Evolutionary conservation across 2,888 invertebrate species (phyloP), one percentile per base, ranked within the genome.

Genomic region (Corbicula japonica): DNA sequence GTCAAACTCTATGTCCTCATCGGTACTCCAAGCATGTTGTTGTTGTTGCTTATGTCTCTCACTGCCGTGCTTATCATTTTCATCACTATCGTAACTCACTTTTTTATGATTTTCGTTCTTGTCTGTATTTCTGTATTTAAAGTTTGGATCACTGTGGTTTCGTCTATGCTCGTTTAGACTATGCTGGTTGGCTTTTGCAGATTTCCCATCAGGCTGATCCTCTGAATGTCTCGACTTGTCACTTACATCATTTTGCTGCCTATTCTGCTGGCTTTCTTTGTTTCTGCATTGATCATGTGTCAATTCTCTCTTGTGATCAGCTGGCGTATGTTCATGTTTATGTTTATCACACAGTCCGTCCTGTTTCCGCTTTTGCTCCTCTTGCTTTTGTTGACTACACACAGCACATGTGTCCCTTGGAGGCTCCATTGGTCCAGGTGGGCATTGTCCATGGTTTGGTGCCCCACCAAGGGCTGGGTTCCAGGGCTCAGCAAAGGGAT

Each of bases 401-500:
- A 63, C 48, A 5, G 62, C 38, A 44, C 80, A 80, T 32, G 44
- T 62, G 6, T 61, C 61, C 10, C 8, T 28, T 6, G 41, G 52
- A 18, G 32, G 32, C 10, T 48, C 41, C 12, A 46, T 60, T 8
- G 28, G 28, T 34, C 18, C 41, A 18, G 50, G 61, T 41, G 52
- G 35, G 30, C 58, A 12, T 4, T n/a, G 15, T 8, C 56, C 50
- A n/a, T 30, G 41, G 18, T 38, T 44, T 0, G 23, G 35, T 6
- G n/a, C 72, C 28, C 34, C 28, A 26, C 62, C 35, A 5, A 50
- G 61, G 2, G 41, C 46, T 21, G 78, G 80, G n/a, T 73, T 76
- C 83, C 83, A 86, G 15, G 85, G 72, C 28, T 87, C 87, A 32
- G 84, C 84, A 60, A 70, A 86, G 2, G 87, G 84, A 32, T 85